These are phyloP conservation scores for Epicampocera succincta DNA, from an alignment of 2,888 invertebrate genomes.

Conservation along the genomic window DNA sequence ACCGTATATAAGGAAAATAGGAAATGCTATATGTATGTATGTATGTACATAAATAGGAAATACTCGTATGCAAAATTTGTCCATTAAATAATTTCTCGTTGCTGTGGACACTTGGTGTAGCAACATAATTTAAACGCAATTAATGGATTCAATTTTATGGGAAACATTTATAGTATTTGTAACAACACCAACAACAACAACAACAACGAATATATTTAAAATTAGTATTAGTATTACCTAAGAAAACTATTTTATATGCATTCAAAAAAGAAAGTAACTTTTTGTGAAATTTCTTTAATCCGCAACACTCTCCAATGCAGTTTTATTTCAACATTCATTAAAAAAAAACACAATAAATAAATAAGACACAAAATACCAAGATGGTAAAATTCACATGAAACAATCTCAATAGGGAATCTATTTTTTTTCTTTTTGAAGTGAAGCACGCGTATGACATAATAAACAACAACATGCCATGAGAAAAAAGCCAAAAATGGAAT, in stretches of 20 bases:
- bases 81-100: constrained; percentile 23
- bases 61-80: constrained; percentile 18
- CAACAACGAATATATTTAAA: too few relatives aligned
- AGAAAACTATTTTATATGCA: constrained; percentile 19
- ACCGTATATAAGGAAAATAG: too few relatives aligned
- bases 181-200: too few relatives aligned
- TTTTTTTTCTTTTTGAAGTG: constrained; percentile 17
- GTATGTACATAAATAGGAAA: constrained; percentile 37
- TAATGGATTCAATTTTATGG: constrained; percentile 48
- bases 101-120: neutral
- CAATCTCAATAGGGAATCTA: constrained; percentile 20
- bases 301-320: constrained; percentile 23
- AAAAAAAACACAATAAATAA: constrained; percentile 44
- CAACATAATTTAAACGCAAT: constrained; percentile 52
- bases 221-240: constrained; percentile 27
- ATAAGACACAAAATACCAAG: constrained; percentile 1
- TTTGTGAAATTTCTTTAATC: constrained; percentile 19
- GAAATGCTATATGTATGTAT: neutral
- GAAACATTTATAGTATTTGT: neutral
- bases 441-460: constrained; percentile 63
- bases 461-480: constrained; percentile 33
- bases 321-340: constrained; percentile 42
- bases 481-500: constrained; percentile 4
- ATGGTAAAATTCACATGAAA: constrained; percentile 34
- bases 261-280: constrained; percentile 49